Evolutionary conservation across 2,113 vertebrate species (phyloP), one percentile per base, ranked within the genome.

Genomic region (Semnornis frantzii): DNA sequence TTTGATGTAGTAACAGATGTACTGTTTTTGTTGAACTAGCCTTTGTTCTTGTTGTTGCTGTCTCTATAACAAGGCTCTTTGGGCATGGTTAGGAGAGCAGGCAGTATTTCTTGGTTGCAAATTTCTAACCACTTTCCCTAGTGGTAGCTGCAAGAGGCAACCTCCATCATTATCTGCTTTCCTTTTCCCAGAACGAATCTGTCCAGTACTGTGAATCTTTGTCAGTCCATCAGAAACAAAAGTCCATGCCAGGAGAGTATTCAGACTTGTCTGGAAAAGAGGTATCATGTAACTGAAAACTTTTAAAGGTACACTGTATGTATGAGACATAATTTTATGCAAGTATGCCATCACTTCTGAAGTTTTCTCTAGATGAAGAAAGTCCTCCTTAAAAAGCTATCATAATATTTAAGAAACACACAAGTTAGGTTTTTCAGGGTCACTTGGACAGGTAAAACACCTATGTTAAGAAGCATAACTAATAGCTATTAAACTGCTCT

Each of bases 1-100:
- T 96, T 96, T 97, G 96, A 95, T 95, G 93, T 86, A 94, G 82
- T 82, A 95, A 97, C 94, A 96, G 93, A 94, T 95, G 95, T 84
- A 95, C 95, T 84, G 91, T 66, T 92, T 90, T 70, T 65, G 68
- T 93, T 80, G 90, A 87, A 87, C 57, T 81, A 64, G 64, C 60
- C 84, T 72, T 75, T 90, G 91, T 84, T 93, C 91, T 89, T 59
- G 20, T 72, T 71, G 11, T 34, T 89, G 63, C 87, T 62, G 11
- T 74, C 87, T 89, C 82, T 25, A 6, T 42, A 88, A 78, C 78
- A 91, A 90, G 91, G 93, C 82, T 86, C 92, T 87, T 23, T 87
- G 93, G 92, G 89, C 79, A 57, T 0, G 18, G 87, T 62, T 82
- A 81, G 88, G 81, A 85, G 63, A 86, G 81, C 58, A 84, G 72